Conservation (phyloP, 37 sponge, comb jelly and placozoan genomes). For the Lycopodina hypogea region DNA sequence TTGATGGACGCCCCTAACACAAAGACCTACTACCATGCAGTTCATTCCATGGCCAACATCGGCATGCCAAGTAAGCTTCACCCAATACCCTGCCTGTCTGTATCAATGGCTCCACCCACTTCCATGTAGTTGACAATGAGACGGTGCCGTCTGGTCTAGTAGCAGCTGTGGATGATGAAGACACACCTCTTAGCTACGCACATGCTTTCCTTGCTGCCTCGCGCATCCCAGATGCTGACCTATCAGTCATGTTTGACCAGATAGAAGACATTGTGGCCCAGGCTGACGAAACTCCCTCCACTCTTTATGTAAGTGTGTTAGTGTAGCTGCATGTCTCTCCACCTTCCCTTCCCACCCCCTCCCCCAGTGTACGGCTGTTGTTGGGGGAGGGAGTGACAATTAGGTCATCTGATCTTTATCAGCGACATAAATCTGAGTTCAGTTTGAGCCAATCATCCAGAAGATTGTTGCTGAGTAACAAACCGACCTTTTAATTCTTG, state of each 20-base stretch:
- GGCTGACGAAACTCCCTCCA: constrained; percentile 61
- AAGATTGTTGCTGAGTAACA: no score
- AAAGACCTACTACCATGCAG: constrained; percentile 34
- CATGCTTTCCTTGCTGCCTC: constrained; percentile 43
- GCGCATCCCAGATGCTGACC: constrained; percentile 27
- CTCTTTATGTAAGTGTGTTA: constrained; percentile 58
- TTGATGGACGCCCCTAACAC: constrained; percentile 16
- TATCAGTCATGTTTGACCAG: constrained; percentile 46
- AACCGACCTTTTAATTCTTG: no score
- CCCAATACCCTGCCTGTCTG: not conserved
- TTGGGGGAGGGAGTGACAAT: not conserved
- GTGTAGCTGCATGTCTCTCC: not conserved
- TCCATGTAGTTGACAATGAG: constrained; percentile 37
- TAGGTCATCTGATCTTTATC: no score
- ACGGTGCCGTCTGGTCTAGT: constrained; percentile 24
- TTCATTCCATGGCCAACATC: constrained; percentile 26
- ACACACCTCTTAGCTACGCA: constrained; percentile 39
- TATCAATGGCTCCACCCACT: not conserved
- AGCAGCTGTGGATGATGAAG: constrained; percentile 55
- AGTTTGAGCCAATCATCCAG: no score
- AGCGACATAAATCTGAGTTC: no score
- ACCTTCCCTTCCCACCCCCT: not conserved
- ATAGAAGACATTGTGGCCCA: constrained; percentile 70
- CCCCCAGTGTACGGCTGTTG: not conserved
- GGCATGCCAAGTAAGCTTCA: constrained; percentile 28